Percentiles rank a stretch among this genome's conserved stretches.
These are phyloP conservation scores for Cyrtodaria siliqua DNA, from an alignment of 2,888 invertebrate genomes.

Conservation along the genomic window DNA sequence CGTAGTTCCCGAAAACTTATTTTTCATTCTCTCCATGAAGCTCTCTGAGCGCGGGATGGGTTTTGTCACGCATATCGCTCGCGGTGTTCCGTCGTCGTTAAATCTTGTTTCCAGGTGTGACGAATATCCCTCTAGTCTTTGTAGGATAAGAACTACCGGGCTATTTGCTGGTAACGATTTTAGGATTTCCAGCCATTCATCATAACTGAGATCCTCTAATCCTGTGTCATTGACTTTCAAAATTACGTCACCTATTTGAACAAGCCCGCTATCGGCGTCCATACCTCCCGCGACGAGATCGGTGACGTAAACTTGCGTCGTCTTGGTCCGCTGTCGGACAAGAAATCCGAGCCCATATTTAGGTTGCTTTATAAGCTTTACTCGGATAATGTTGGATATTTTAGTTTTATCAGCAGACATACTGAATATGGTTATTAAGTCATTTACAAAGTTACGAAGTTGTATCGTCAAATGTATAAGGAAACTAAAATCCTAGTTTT, in stretches of 20 bases:
- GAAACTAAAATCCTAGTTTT: too few species aligned
- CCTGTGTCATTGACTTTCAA: constrained; percentile 81
- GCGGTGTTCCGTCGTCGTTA: constrained; percentile 78
- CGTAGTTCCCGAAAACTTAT: constrained; percentile 61
- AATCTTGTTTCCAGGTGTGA: constrained; percentile 82
- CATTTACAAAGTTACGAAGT: too few species aligned
- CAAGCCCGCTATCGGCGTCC: constrained; percentile 81
- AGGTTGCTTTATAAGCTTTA: constrained; percentile 78
- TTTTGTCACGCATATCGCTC: constrained; percentile 80
- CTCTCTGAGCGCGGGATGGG: constrained; percentile 70
- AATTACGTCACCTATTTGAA: constrained; percentile 83
- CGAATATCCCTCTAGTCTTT: constrained; percentile 81
- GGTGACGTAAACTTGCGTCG: constrained; percentile 78
- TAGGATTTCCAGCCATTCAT: constrained; percentile 75
- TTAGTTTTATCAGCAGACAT: constrained; percentile 1
- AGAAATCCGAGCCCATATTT: constrained; percentile 82
- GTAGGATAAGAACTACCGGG: constrained; percentile 78
- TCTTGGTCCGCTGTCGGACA: constrained; percentile 76
- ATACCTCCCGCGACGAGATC: constrained; percentile 81
- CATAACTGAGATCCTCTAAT: constrained; percentile 79
- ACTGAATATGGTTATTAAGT: too few species aligned
- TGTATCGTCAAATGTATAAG: too few species aligned
- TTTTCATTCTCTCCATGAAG: constrained; percentile 71
- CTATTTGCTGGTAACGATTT: constrained; percentile 75
- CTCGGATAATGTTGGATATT: constrained; percentile 75